These are phyloP conservation scores for Gari tellinella DNA, from an alignment of 2,888 invertebrate species.

Conservation along the genomic window DNA sequence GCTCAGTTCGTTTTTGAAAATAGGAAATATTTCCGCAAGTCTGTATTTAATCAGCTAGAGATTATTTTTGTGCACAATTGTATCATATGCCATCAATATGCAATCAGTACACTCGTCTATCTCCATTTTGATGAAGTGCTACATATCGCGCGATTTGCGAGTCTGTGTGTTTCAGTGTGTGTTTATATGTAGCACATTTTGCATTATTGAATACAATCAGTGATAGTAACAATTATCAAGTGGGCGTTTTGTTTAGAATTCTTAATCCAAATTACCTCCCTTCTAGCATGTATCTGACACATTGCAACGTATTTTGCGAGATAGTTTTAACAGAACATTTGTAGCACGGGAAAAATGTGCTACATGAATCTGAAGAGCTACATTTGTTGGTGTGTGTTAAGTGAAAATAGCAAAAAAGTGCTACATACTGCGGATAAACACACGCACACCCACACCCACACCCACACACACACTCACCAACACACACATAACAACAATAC, in stretches of 20 bases:
- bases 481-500: slow-evolving; percentile 5
- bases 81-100: background rate
- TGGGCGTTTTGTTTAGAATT: background rate
- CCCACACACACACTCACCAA: slow-evolving; percentile 1
- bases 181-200: slow-evolving; percentile 1
- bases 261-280: slow-evolving; percentile 1
- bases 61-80: background rate
- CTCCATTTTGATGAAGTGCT: background rate
- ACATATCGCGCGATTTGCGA: background rate
- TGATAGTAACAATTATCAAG: background rate
- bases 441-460: background rate
- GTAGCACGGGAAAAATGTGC: slow-evolving; percentile 3
- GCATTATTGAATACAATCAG: background rate
- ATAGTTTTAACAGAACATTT: background rate
- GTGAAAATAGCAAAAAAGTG: background rate
- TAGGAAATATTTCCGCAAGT: background rate
- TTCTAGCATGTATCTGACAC: background rate
- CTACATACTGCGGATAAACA: slow-evolving; percentile 2
- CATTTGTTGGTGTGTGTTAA: slow-evolving; percentile 8
- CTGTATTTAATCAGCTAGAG: background rate
- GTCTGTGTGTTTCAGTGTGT: background rate
- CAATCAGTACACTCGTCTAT: slow-evolving; percentile 1
- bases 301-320: background rate
- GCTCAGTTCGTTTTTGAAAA: background rate
- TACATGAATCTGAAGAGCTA: slow-evolving; percentile 1